phyloP scores from a whole-genome alignment of 1,140 invertebrate genomes.

The Neomicropteryx cornuta region DNA sequence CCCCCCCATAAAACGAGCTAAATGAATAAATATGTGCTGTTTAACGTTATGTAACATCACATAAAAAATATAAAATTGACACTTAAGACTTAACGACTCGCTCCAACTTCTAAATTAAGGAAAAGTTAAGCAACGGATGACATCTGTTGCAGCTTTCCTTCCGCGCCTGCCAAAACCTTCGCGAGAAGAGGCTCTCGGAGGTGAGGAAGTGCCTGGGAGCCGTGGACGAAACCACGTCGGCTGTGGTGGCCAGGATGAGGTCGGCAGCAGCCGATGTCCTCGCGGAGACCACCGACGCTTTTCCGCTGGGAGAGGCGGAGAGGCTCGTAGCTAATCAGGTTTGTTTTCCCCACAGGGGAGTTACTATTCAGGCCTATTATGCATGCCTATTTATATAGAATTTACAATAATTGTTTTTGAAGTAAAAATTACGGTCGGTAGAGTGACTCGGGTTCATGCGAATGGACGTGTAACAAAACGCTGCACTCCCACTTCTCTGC shows the following conservation, averaged over 20 bases:
- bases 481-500: too few species aligned
- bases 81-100: background rate
- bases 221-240: constrained; percentile 21
- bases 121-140: too few species aligned
- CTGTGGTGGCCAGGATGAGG: constrained; percentile 27
- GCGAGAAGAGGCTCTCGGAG: constrained; percentile 45
- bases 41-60: too few species aligned
- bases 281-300: constrained; percentile 39
- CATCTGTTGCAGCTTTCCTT: constrained; percentile 49
- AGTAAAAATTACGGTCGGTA: background rate
- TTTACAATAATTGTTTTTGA: constrained; percentile 1
- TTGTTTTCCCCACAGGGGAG: too few species aligned
- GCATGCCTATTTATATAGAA: too few species aligned
- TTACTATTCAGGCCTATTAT: background rate
- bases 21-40: too few species aligned
- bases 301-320: constrained; percentile 48
- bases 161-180: constrained; percentile 47
- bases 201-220: constrained; percentile 40
- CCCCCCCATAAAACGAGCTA: too few species aligned
- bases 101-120: background rate
- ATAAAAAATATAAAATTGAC: too few species aligned
- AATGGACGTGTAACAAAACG: too few species aligned
- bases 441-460: background rate
- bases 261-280: constrained; percentile 38
- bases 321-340: constrained; percentile 48